Evolutionary conservation across 2,888 invertebrate genomes (phyloP), one percentile per base, ranked within the genome.

Genomic region (Acheta domesticus): DNA sequence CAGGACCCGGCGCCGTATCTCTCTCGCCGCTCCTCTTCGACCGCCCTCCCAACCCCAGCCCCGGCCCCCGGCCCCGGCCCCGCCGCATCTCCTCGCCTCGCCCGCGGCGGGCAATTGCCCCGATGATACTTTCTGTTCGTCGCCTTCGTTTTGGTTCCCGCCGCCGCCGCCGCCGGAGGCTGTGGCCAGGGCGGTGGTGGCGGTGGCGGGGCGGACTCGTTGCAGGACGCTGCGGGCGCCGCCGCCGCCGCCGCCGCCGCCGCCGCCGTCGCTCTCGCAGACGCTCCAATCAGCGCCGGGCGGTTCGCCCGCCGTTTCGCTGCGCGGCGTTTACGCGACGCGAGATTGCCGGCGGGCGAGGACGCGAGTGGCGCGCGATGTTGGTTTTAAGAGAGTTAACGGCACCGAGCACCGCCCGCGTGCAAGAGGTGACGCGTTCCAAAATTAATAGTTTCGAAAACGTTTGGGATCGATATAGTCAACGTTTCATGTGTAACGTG

Each of bases 231-330:
- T 75, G 23, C 20, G 76, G 76, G 23, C 76, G 49, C 76, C 76
- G 76, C 76, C 49, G 76, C 76, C 76, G 19, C 76, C 76, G 48
- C 76, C 76, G 48, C n/a, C 76, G 76, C 48, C 23, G 20, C 48
- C 48, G 12, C 48, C 48, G 48, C 8, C 48, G 49, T 8, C 48
- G 76, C 48, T 76, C 76, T n/a, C 48, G 11, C 49, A 49, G 76
- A 48, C 76, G 76, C 76, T 16, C 48, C 48, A 19, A 48, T 76
- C 76, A 48, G 76, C 76, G 48, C 36, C 76, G 48, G 16, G 48
- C 11, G 36, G 1, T 49, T 36, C 19, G 5, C 36, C 36, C 36
- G 36, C 36, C 36, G 36, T 36, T 36, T 36, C 36, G 36, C 36
- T 36, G 36, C 36, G 36, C 36, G 36, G 36, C 36, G 36, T 36